Evolutionary conservation across 1,140 invertebrate species (phyloP), one percentile per base, ranked within the genome.

Genomic region (Drosophila malerkotliana): DNA sequence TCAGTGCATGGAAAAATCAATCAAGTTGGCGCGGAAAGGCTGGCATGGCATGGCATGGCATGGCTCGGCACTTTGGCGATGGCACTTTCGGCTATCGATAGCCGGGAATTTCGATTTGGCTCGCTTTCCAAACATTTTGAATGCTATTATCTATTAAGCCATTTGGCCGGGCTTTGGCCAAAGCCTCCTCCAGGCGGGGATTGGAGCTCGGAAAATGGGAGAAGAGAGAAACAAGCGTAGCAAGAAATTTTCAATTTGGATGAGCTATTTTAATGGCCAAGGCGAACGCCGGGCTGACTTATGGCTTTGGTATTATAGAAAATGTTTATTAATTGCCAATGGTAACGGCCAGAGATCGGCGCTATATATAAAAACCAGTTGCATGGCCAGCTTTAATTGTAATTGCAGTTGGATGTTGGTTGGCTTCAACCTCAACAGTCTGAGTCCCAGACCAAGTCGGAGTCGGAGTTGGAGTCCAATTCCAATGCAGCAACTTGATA

Each of bases 181-280:
- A 15, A n/a, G 5, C 2, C 4, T 9, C 14, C 41, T 37, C 4
- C 7, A 8, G 10, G 14, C 39, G 8, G 14, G 14, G 41, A 6
- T 8, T 47, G 7, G 9, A 47, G 9, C 39, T 14, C 10, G 18
- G 18, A 10, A 24, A 47, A 47, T 24, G 8, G 18, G 18, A 18
- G 18, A 1, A 18, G 18, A 47, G 1, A 47, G 10, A 47, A 47
- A 9, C 44, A 59, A 47, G 30, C 41, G 30, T 18, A 61, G 52
- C 45, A 66, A 56, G 66, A 59, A 59, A 77, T 60, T 82, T 87
- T 87, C 82, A 85, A 85, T 87, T 87, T 81, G 68, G 73, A 32
- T 87, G 63, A 80, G 60, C 72, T 80, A 85, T 84, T 84, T 84
- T 85, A 84, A 84, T 85, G 56, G 63, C 60, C 73, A 52, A 37